phyloP scores from a whole-genome alignment of 1,140 invertebrate species.

The Micrasema minimum region DNA sequence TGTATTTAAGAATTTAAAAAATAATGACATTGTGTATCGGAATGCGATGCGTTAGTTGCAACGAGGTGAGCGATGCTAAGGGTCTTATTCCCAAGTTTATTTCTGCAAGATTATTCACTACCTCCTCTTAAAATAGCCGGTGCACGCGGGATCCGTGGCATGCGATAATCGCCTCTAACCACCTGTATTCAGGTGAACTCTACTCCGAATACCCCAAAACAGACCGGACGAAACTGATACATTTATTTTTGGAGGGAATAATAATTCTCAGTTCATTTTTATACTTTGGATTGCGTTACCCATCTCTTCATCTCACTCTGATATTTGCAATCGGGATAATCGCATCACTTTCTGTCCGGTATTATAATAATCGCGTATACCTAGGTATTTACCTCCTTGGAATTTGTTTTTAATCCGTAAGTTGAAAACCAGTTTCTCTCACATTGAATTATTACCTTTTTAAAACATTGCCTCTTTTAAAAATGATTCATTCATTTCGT shows the following conservation, averaged over 20 bases:
- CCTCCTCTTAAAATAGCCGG: constrained; percentile 4
- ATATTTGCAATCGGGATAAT: too few relatives aligned
- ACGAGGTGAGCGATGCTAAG: background rate
- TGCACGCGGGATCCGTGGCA: background rate
- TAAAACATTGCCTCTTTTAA: too few relatives aligned
- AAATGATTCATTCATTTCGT: too few relatives aligned
- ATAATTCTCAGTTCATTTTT: too few relatives aligned
- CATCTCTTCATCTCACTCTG: too few relatives aligned
- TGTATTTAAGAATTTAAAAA: background rate
- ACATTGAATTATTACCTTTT: too few relatives aligned
- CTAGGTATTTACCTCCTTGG: too few relatives aligned
- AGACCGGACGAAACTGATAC: constrained; percentile 16
- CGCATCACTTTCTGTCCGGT: too few relatives aligned
- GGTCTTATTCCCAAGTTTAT: background rate
- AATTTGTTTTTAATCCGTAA: too few relatives aligned
- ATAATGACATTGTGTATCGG: background rate
- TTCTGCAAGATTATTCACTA: background rate
- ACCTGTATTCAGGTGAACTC: constrained; percentile 11
- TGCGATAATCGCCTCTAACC: constrained; percentile 3
- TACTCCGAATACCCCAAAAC: constrained; percentile 6
- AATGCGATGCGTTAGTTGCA: background rate
- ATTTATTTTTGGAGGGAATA: constrained; percentile 27
- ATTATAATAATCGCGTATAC: too few relatives aligned
- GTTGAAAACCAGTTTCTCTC: too few relatives aligned
- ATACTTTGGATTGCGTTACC: too few relatives aligned